Percentiles rank a stretch among this genome's conserved stretches.
Conservation (phyloP, 2,113 vertebrate species). For the Grallaria varia region DNA sequence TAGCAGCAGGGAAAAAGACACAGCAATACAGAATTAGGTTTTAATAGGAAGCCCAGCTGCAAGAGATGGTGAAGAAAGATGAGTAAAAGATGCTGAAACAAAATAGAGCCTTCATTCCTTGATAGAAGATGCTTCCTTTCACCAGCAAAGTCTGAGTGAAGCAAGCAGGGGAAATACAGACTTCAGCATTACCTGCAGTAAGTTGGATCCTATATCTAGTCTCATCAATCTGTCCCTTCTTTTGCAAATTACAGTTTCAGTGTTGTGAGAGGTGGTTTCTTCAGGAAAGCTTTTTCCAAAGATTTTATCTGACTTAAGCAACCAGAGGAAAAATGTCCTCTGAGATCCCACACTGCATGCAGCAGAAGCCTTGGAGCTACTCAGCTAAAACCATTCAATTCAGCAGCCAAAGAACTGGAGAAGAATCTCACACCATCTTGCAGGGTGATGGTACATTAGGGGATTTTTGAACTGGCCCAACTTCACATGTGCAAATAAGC, state of each 20-base stretch:
- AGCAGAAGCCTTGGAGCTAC: not conserved
- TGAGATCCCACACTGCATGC: not conserved
- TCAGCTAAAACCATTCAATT: not conserved
- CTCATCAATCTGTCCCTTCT: not conserved
- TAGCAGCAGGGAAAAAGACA: not conserved
- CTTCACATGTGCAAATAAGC: not conserved
- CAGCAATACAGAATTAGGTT: not conserved
- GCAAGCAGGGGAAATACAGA: not conserved
- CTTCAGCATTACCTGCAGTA: not conserved
- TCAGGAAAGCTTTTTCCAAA: not conserved
- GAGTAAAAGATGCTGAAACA: not conserved
- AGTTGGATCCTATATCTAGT: not conserved
- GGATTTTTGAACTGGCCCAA: not conserved
- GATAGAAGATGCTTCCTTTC: not conserved
- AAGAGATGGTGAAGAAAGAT: not conserved
- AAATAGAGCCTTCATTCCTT: not conserved
- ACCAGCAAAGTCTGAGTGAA: not conserved
- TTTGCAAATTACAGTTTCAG: not conserved
- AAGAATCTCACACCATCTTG: not conserved
- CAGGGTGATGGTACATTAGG: not conserved
- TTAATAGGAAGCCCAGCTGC: not conserved
- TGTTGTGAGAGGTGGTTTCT: not conserved
- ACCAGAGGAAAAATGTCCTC: not conserved
- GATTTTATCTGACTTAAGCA: not conserved
- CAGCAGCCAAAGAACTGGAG: not conserved